Evolutionary conservation across 37 sponge, comb jelly and placozoan genomes (phyloP).

Genomic region (Halisarca cf. caerulea): DNA sequence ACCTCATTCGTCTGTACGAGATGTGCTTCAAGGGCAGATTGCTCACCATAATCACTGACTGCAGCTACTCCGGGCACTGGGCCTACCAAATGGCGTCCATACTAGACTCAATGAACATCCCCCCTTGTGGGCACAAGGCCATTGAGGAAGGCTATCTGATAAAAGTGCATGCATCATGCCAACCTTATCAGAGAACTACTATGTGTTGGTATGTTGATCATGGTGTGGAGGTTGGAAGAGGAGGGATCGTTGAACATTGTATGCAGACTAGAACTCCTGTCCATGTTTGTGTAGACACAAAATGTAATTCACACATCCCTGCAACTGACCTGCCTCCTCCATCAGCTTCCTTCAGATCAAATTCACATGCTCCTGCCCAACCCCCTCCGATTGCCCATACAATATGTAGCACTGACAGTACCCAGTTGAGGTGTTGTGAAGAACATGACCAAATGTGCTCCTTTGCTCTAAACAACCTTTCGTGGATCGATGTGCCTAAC

Average conservation of each 20-base stretch:
- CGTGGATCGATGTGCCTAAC: constrained; percentile 12
- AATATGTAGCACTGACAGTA: constrained; percentile 5
- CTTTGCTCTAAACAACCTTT: not conserved
- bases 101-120: constrained; percentile 53
- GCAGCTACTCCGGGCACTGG: constrained; percentile 66
- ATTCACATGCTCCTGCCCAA: not conserved
- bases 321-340: too few species aligned
- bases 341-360: too few species aligned
- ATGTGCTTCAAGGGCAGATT: constrained; percentile 37
- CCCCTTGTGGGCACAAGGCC: constrained; percentile 69
- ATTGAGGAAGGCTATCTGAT: constrained; percentile 52
- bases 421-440: not conserved
- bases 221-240: not conserved
- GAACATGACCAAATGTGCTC: not conserved
- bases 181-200: constrained; percentile 26
- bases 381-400: not conserved
- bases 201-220: not conserved
- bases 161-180: constrained; percentile 57
- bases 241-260: not conserved
- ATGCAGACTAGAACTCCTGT: not conserved
- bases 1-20: constrained; percentile 56
- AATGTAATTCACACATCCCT: too few species aligned
- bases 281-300: not conserved
- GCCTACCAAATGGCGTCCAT: constrained; percentile 5
- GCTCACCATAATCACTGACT: constrained; percentile 58